A percentile compares a stretch with the other conserved stretches of the same genome.
These are phyloP conservation scores for Eurystomus glaucurus DNA, from an alignment of 2,797 vertebrate genomes.

Conservation along the genomic window DNA sequence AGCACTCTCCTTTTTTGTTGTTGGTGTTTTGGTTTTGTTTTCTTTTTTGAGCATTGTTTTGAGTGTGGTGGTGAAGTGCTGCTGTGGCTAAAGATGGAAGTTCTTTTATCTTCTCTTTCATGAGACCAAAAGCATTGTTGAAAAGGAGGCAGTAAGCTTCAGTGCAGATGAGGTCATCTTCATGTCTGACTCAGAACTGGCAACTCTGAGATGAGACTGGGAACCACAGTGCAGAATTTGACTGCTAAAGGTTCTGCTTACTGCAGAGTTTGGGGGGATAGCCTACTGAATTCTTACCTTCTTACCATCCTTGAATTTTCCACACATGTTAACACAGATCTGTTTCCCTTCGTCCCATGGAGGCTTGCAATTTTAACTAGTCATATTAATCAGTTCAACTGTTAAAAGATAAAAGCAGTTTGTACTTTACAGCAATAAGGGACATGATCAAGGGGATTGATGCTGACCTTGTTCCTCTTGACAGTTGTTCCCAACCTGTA, in stretches of 20 bases:
- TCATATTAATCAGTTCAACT: conserved; percentile 42
- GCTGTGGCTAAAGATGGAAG: not conserved
- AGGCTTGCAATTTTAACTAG: not conserved
- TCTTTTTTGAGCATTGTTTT: not conserved
- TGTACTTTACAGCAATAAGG: conserved; percentile 1
- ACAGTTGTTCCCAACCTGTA: conserved; percentile 51
- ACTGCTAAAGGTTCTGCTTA: not conserved
- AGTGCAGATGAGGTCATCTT: not conserved
- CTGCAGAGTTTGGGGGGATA: not conserved
- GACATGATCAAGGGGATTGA: conserved; percentile 29
- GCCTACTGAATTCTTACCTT: not conserved
- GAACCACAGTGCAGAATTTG: not conserved
- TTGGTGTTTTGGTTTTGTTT: not conserved
- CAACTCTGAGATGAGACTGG: not conserved
- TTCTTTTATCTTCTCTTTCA: not conserved
- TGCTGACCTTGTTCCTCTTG: conserved; percentile 67
- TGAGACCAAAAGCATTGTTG: not conserved
- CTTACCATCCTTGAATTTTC: not conserved
- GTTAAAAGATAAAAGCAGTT: conserved; percentile 56
- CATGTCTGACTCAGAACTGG: not conserved
- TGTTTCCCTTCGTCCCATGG: not conserved
- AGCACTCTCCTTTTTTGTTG: not conserved
- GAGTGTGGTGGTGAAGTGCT: accelerated
- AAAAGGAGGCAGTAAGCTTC: accelerated
- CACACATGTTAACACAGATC: not conserved